These are phyloP conservation scores for Scomber scombrus DNA, from an alignment of 2,113 vertebrate species.

Conservation along the genomic window DNA sequence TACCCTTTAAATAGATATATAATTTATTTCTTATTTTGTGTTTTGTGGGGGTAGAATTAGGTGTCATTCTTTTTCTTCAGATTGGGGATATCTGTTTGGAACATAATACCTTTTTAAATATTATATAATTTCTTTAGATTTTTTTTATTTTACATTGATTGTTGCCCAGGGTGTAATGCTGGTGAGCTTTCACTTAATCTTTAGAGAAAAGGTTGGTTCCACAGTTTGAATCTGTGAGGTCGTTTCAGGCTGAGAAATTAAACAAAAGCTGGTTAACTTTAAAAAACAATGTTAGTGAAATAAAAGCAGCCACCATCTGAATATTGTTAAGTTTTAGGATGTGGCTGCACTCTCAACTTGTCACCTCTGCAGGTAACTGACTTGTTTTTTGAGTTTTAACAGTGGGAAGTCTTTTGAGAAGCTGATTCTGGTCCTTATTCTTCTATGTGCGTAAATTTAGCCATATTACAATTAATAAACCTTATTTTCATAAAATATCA, in stretches of 20 bases:
- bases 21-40: slow-evolving; percentile 49
- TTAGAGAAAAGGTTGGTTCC: neutral
- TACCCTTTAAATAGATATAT: slow-evolving; percentile 30
- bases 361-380: neutral
- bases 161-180: neutral
- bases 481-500: neutral
- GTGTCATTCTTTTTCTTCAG: slow-evolving; percentile 23
- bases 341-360: neutral
- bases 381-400: no score
- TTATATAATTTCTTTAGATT: neutral
- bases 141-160: neutral
- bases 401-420: no score
- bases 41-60: slow-evolving; percentile 32
- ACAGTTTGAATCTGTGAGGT: slow-evolving; percentile 32
- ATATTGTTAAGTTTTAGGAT: neutral
- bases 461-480: neutral
- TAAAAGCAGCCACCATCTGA: no score
- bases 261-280: neutral
- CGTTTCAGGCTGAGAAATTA: neutral
- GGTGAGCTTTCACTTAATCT: slow-evolving; percentile 2
- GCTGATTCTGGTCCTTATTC: no score
- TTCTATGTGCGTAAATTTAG: no score
- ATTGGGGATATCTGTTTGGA: slow-evolving; percentile 1
- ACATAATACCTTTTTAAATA: neutral
- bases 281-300: neutral